phyloP scores from a whole-genome alignment of 2,888 invertebrate species.

The Ophion ellenae region DNA sequence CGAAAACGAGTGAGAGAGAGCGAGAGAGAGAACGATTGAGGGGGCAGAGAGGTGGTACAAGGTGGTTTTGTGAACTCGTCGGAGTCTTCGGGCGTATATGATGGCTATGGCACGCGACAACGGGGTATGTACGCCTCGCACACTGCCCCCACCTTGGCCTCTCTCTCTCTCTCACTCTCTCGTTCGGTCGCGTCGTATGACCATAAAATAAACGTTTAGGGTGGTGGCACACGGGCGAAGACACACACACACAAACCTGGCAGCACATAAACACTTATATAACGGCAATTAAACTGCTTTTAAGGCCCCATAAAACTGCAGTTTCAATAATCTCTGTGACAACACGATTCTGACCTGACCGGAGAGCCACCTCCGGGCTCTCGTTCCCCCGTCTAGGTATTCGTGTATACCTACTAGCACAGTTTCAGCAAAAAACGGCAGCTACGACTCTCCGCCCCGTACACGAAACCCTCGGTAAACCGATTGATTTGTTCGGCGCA shows the following conservation, averaged over 20 bases:
- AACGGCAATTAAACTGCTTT: constrained; percentile 84
- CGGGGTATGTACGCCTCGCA: constrained; percentile 78
- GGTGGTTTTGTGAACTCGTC: constrained; percentile 63
- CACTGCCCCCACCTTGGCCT: constrained; percentile 55
- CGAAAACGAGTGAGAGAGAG: constrained; percentile 53
- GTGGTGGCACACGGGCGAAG: constrained; percentile 81
- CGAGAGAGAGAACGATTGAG: constrained; percentile 55
- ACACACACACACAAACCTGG: constrained; percentile 75
- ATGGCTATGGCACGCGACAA: constrained; percentile 83
- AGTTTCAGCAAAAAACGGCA: constrained; percentile 45
- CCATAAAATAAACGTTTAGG: constrained; percentile 84
- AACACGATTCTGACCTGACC: constrained; percentile 83
- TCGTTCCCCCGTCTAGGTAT: constrained; percentile 58
- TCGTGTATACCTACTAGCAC: constrained; percentile 56
- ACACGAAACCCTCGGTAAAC: constrained; percentile 7
- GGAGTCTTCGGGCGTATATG: constrained; percentile 71
- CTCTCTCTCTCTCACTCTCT: constrained; percentile 28
- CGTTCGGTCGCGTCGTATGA: constrained; percentile 79
- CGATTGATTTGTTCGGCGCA: constrained; percentile 6
- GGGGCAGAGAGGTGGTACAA: constrained; percentile 57
- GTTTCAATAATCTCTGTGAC: constrained; percentile 84
- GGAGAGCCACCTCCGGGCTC: constrained; percentile 66
- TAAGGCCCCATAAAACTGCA: constrained; percentile 84
- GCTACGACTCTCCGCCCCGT: not conserved
- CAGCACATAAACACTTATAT: constrained; percentile 84